These are phyloP conservation scores for Cabera pusaria DNA, from an alignment of 2,888 invertebrate genomes.

Conservation along the genomic window DNA sequence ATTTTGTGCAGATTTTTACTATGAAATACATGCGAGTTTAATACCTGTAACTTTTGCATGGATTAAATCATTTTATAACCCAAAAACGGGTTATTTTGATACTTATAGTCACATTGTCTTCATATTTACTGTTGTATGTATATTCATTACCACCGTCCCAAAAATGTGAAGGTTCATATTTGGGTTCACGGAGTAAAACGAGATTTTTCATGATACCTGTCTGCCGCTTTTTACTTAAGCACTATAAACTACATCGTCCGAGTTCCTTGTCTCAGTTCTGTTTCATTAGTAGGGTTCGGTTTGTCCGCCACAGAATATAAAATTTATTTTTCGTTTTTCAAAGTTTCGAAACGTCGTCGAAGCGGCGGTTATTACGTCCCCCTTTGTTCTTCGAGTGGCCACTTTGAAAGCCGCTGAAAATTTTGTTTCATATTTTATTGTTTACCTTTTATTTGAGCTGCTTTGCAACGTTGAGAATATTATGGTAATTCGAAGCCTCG, in stretches of 20 bases:
- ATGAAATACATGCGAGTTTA: no score
- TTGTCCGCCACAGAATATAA: slow-evolving; percentile 38
- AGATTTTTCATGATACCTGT: no score
- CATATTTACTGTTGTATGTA: no score
- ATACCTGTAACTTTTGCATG: no score
- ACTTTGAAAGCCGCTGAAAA: slow-evolving; percentile 23
- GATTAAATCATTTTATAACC: no score
- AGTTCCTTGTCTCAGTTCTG: slow-evolving; percentile 41
- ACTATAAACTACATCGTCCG: slow-evolving; percentile 35
- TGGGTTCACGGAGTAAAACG: no score
- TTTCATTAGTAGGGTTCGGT: slow-evolving; percentile 47
- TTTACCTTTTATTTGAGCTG: slow-evolving; percentile 1
- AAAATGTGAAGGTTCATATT: no score
- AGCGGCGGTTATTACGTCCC: slow-evolving; percentile 35
- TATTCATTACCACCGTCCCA: no score
- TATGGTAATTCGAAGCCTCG: slow-evolving; percentile 2
- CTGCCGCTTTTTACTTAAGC: slow-evolving; percentile 19
- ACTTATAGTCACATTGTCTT: no score
- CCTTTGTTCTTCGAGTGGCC: slow-evolving; percentile 36
- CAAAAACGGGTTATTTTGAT: no score
- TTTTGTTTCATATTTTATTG: slow-evolving; percentile 13
- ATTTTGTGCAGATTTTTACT: no score
- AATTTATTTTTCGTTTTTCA: slow-evolving; percentile 40
- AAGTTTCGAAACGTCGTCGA: slow-evolving; percentile 33
- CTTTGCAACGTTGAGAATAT: slow-evolving; percentile 1